Evolutionary conservation across 2,797 vertebrate species (phyloP).

Genomic region (Ctenopoma kingsleyae): DNA sequence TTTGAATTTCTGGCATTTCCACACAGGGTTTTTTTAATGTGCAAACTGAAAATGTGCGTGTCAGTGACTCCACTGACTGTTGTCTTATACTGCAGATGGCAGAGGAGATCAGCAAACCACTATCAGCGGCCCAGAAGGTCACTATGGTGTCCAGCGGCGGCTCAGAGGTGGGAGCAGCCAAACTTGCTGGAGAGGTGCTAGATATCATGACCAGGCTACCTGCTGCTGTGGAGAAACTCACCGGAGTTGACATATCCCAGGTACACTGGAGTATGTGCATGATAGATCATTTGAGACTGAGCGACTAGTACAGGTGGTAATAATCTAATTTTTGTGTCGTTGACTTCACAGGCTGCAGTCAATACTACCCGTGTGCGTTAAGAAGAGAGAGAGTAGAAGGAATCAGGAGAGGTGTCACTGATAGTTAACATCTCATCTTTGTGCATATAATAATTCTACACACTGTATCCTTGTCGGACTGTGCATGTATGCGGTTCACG

Average conservation of each 20-base stretch:
- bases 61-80: not conserved
- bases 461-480: constrained; percentile 23
- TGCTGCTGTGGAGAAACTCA: constrained; percentile 88
- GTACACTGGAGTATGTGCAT: constrained; percentile 59
- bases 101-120: constrained; percentile 91
- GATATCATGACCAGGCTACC: constrained; percentile 92
- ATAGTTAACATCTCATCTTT: constrained; percentile 17
- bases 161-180: constrained; percentile 89
- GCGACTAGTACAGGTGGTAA: not conserved
- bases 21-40: too few species aligned
- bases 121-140: constrained; percentile 86
- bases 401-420: constrained; percentile 11
- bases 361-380: constrained; percentile 60
- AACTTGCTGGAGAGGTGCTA: constrained; percentile 91
- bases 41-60: not conserved
- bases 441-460: constrained; percentile 53
- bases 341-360: constrained; percentile 58
- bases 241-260: constrained; percentile 90
- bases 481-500: constrained; percentile 53
- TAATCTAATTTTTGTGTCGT: not conserved
- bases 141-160: constrained; percentile 92
- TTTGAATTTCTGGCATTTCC: too few species aligned
- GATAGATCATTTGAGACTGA: not conserved
- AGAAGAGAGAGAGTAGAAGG: constrained; percentile 20
- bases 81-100: constrained; percentile 84